phyloP scores from a whole-genome alignment of 2,113 vertebrate genomes.

The Rallus limicola region DNA sequence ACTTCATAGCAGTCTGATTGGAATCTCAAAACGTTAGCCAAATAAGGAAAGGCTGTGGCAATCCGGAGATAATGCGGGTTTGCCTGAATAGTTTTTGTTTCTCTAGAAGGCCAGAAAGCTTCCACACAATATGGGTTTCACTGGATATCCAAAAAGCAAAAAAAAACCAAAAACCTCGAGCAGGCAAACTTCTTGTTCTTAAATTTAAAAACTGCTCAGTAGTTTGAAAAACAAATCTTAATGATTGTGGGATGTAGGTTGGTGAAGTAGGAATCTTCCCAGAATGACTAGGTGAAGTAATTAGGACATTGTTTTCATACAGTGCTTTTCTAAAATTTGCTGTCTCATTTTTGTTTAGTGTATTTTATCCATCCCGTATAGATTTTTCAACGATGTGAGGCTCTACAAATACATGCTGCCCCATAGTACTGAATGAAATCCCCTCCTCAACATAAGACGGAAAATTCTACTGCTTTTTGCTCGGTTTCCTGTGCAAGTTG shows the following conservation, averaged over 20 bases:
- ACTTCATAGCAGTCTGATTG: slow-evolving; percentile 84
- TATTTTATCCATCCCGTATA: background rate
- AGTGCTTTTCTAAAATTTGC: background rate
- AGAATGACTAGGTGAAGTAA: background rate
- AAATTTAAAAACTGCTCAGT: background rate
- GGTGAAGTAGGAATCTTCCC: background rate
- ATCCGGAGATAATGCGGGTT: slow-evolving; percentile 81
- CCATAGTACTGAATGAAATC: background rate
- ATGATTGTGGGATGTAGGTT: background rate
- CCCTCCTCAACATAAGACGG: background rate
- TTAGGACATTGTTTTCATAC: background rate
- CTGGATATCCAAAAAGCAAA: background rate
- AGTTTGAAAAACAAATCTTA: background rate
- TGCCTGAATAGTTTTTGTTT: slow-evolving; percentile 66
- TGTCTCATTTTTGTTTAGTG: background rate
- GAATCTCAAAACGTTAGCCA: slow-evolving; percentile 85
- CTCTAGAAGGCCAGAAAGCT: slow-evolving; percentile 72
- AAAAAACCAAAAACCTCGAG: background rate
- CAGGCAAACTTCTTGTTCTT: background rate
- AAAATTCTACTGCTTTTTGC: background rate
- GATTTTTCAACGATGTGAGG: background rate
- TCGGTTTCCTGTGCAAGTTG: background rate
- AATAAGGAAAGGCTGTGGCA: slow-evolving; percentile 87
- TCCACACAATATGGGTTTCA: background rate
- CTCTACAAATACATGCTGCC: background rate